Evolutionary conservation across 1,140 invertebrate species (phyloP).

Genomic region (Rhagoletis zephyria): DNA sequence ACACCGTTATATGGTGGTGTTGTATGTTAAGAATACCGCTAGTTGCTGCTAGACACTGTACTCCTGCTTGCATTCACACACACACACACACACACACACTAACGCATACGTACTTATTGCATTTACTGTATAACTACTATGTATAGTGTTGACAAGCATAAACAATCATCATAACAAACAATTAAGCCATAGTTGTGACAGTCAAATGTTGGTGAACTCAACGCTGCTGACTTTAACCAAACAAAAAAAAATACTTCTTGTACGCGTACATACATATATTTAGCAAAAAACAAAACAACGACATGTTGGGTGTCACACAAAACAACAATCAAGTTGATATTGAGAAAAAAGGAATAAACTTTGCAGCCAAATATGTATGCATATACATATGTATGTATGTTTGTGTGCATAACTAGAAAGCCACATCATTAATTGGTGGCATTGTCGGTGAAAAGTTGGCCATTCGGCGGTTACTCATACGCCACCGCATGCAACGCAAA

Average conservation of each 20-base stretch:
- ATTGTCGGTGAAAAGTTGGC: slow-evolving; percentile 25
- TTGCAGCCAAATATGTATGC: neutral
- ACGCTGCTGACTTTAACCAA: neutral
- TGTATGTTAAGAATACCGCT: slow-evolving; percentile 42
- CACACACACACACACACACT: neutral
- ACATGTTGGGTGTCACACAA: neutral
- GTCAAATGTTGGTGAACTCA: slow-evolving; percentile 20
- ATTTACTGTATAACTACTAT: neutral
- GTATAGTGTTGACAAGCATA: slow-evolving; percentile 25
- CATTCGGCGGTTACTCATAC: slow-evolving; percentile 43
- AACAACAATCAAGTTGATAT: neutral
- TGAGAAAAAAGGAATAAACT: neutral
- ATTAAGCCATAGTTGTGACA: slow-evolving; percentile 21
- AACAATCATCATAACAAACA: slow-evolving; percentile 37
- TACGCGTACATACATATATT: neutral
- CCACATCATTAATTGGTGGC: slow-evolving; percentile 7
- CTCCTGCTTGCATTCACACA: neutral
- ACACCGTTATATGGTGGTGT: slow-evolving; percentile 3
- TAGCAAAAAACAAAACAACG: neutral
- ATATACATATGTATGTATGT: neutral
- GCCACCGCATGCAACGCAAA: slow-evolving; percentile 33
- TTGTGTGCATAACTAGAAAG: neutral
- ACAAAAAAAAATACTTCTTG: neutral
- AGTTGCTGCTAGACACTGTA: neutral
- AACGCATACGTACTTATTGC: neutral